Conservation (phyloP, 2,113 vertebrate genomes). For the Chitala chitala region DNA sequence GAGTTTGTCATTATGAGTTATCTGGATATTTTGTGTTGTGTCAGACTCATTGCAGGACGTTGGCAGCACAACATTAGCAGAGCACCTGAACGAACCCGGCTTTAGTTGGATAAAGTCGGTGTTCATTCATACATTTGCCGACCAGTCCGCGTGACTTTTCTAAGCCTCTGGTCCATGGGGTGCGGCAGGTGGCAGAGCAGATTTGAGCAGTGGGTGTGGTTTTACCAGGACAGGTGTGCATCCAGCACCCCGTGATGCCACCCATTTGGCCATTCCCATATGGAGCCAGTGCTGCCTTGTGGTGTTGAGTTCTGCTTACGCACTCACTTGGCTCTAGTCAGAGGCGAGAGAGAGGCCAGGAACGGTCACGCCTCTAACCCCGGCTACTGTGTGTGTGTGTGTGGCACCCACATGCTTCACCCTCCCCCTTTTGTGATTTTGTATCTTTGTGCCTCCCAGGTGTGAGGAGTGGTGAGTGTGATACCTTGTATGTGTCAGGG, state of each 20-base stretch:
- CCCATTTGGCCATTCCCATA: background rate
- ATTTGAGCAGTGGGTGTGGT: background rate
- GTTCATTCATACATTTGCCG: too few relatives aligned
- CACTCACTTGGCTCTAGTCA: background rate
- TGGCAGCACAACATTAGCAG: too few relatives aligned
- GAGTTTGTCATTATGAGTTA: too few relatives aligned
- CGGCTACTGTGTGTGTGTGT: background rate
- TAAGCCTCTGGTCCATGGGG: too few relatives aligned
- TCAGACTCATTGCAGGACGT: too few relatives aligned
- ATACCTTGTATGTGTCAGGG: background rate
- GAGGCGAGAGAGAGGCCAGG: background rate
- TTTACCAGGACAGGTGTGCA: background rate
- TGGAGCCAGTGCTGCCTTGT: background rate
- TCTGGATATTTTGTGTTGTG: background rate
- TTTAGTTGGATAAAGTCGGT: too few relatives aligned
- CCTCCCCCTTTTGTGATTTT: background rate
- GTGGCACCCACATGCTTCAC: background rate
- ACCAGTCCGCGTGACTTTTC: too few relatives aligned
- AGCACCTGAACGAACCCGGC: too few relatives aligned
- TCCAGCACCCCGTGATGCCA: background rate
- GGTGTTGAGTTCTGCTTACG: background rate
- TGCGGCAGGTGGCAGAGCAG: background rate
- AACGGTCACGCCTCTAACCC: background rate
- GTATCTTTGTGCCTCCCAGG: background rate
- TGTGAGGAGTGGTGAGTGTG: background rate